phyloP scores from a whole-genome alignment of 2,888 invertebrate genomes.

The Sesia apiformis region DNA sequence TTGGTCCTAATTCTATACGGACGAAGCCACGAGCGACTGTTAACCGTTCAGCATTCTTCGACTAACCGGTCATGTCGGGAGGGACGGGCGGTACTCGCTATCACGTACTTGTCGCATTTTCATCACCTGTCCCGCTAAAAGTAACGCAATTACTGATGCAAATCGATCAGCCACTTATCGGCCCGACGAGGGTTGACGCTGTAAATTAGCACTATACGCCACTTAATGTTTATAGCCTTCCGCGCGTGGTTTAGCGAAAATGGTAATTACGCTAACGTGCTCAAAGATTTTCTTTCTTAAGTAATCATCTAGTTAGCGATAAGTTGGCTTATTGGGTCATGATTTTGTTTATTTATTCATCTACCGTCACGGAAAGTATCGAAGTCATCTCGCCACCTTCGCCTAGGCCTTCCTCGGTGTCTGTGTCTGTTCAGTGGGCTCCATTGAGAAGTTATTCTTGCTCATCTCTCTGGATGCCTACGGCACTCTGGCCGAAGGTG shows the following conservation, averaged over 20 bases:
- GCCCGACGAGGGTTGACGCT: slow-evolving; percentile 60
- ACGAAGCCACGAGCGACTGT: no score
- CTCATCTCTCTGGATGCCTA: no score
- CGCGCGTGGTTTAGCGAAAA: slow-evolving; percentile 49
- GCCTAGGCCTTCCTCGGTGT: no score
- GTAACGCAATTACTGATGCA: slow-evolving; percentile 73
- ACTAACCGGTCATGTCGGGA: slow-evolving; percentile 1
- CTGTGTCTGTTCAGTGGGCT: no score
- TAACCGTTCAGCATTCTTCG: no score
- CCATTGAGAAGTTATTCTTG: no score
- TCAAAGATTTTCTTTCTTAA: slow-evolving; percentile 1
- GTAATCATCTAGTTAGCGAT: neutral
- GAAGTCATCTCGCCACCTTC: no score
- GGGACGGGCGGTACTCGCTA: slow-evolving; percentile 31
- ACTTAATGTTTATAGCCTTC: slow-evolving; percentile 61
- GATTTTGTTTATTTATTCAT: no score
- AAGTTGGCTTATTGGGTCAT: neutral
- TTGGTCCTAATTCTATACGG: no score
- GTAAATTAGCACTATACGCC: slow-evolving; percentile 60
- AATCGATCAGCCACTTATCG: slow-evolving; percentile 70
- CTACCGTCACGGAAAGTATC: no score
- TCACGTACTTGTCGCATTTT: slow-evolving; percentile 70
- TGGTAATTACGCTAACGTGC: slow-evolving; percentile 37
- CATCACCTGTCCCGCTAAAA: slow-evolving; percentile 68
- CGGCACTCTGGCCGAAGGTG: no score